A percentile compares a stretch with the other conserved stretches of the same genome.
These are phyloP conservation scores for Parazoanthus swiftii DNA, from an alignment of 92 coral and sea anemone species.

Conservation along the genomic window DNA sequence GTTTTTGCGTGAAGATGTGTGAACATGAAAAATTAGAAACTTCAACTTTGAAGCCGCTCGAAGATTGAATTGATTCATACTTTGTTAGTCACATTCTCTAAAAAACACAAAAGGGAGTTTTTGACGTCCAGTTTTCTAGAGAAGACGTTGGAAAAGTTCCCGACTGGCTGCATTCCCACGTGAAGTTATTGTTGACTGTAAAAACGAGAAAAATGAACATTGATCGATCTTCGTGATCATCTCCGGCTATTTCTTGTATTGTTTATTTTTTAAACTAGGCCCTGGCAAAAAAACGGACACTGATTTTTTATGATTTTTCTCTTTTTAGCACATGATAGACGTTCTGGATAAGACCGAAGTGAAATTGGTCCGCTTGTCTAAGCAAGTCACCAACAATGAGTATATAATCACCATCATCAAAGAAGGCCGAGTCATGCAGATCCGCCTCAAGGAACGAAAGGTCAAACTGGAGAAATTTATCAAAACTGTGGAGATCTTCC, in stretches of 20 bases:
- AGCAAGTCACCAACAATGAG: conserved; percentile 85
- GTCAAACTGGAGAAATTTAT: conserved; percentile 90
- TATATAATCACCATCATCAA: conserved; percentile 88
- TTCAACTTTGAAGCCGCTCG: no score
- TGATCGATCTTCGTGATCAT: neutral
- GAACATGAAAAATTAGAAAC: no score
- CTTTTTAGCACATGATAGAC: conserved; percentile 69
- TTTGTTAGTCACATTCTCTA: no score
- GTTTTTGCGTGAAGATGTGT: no score
- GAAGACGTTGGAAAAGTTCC: no score
- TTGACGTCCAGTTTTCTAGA: no score
- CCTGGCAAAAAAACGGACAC: neutral
- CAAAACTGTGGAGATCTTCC: conserved; percentile 84
- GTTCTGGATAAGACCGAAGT: conserved; percentile 87
- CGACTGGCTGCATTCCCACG: no score
- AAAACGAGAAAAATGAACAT: neutral
- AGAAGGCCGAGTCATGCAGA: conserved; percentile 87
- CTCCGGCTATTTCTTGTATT: no score
- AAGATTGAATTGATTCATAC: no score
- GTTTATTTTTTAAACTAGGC: neutral
- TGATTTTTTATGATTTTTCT: neutral
- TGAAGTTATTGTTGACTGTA: no score
- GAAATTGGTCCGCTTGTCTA: conserved; percentile 80
- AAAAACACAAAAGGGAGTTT: no score
- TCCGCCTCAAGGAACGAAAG: conserved; percentile 81